These are phyloP conservation scores for Neosilurus hyrtlii DNA, from an alignment of 2,797 vertebrate species.

Conservation along the genomic window DNA sequence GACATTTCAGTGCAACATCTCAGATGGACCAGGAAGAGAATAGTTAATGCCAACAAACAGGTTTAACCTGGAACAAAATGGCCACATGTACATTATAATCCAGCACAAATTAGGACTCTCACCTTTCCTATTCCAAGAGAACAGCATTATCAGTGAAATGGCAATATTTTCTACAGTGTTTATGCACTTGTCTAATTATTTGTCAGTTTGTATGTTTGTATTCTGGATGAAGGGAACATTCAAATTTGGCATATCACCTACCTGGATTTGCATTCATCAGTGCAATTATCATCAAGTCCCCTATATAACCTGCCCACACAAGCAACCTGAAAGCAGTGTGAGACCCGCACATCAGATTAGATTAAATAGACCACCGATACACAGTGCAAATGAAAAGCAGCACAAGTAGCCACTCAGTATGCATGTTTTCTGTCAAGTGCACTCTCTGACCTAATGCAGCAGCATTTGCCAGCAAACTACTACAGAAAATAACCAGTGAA, in stretches of 20 bases:
- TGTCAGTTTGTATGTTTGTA: constrained; percentile 14
- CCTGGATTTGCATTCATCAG: constrained; percentile 73
- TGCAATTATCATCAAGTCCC: constrained; percentile 80
- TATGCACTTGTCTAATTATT: constrained; percentile 35
- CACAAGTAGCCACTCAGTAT: constrained; percentile 83
- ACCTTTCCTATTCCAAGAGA: constrained; percentile 32
- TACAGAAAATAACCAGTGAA: constrained; percentile 79
- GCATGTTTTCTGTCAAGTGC: constrained; percentile 86
- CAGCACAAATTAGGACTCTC: constrained; percentile 54
- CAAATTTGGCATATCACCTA: constrained; percentile 70
- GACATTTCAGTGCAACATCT: constrained; percentile 63
- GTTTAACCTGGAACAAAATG: constrained; percentile 35
- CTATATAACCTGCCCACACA: constrained; percentile 76
- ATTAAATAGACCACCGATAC: constrained; percentile 81
- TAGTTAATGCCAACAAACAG: constrained; percentile 20
- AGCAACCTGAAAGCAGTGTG: constrained; percentile 72
- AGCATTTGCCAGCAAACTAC: constrained; percentile 70
- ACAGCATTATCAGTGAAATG: background rate
- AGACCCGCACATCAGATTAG: constrained; percentile 80
- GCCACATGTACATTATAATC: constrained; percentile 40
- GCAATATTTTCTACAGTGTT: constrained; percentile 15
- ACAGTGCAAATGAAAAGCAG: constrained; percentile 82
- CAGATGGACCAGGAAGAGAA: constrained; percentile 49
- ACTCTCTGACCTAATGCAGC: constrained; percentile 80
- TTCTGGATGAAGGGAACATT: constrained; percentile 58